Evolutionary conservation across 1,140 invertebrate species (phyloP), one percentile per base, ranked within the genome.

Genomic region (Phthorimaea operculella): DNA sequence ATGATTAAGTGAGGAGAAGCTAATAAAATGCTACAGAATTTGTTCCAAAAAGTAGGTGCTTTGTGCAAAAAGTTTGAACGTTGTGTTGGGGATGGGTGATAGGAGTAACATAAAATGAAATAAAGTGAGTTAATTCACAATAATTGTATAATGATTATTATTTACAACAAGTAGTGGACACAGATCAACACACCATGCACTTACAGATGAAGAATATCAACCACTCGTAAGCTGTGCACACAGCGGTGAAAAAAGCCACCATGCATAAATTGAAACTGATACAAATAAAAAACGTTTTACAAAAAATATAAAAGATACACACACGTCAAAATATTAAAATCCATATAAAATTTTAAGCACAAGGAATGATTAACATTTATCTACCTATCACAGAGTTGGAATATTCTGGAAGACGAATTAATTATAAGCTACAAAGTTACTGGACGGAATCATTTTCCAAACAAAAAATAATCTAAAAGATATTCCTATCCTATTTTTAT

Each of bases 121-220:
- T 77, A 77, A 45, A 80, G 79, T 80, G 78, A 76, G 71, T 76
- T 82, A 79, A 79, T 79, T 84, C 66, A 81, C 70, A 81, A 77
- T 77, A 72, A 65, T 65, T 78, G 64, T 78, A 70, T 79, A 66
- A 71, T 72, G 69, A 76, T 4, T 76, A 79, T 82, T 83, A 84
- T 83, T 83, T 84, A 84, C 78, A 83, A 81, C 65, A 77, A 70
- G 74, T 64, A 70, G 74, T 64, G 54, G 64, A 76, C 64, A 73
- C 66, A 75, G 70, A 80, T 74, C 74, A 81, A 76, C 79, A 84
- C 81, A 83, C 81, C 82, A 85, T 85, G 82, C 82, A 85, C 79
- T 80, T 78, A 79, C 71, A 75, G 63, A 80, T 60, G 70, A 65
- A 76, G 64, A 68, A 68, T 64, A 72, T 70, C 34, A 75, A 75